Evolutionary conservation across 2,888 invertebrate genomes (phyloP), one percentile per base, ranked within the genome.

Genomic region (Teleogryllus oceanicus): DNA sequence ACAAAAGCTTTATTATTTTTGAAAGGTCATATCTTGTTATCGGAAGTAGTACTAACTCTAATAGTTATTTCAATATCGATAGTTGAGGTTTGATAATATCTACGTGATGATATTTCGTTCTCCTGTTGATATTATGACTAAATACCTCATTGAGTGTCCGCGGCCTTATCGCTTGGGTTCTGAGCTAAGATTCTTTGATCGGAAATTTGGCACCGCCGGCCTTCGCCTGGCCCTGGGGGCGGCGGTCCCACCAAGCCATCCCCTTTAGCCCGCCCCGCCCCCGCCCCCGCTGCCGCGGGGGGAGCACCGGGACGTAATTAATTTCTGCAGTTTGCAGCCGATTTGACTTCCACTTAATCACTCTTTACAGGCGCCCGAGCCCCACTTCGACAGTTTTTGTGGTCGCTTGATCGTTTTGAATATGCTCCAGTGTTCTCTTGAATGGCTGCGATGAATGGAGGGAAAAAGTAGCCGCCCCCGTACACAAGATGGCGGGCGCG

Each of bases 311-410:
- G 13, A 13, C 62, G 62, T 62, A 62, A 62, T 62, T 62, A 62
- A 62, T 62, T 62, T 62, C 62, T 62, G 62, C 62, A 62, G 62
- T 62, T 62, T 62, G 62, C 62, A 62, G n/a, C 62, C 62, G 62
- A 62, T 62, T 62, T 62, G 62, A 62, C 62, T 62, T 62, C n/a
- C 62, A 62, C 62, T 62, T 62, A 62, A 62, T 62, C 62, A 62
- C 62, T 62, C 62, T 62, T 62, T n/a, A 11, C 62, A 62, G n/a
- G 62, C 62, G 62, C 62, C 62, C 13, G 62, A 18, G 62, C 13
- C n/a, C 62, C 62, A 62, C 62, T 62, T 62, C 62, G 62, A 62
- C 62, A 62, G 62, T 62, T 62, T 62, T 62, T 62, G 62, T n/a
- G 62, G 62, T 62, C n/a, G 62, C 62, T 62, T n/a, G 13, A 62